Evolutionary conservation across 2,797 vertebrate genomes (phyloP), one percentile per base, ranked within the genome.

Genomic region (Sorex maritimensis): DNA sequence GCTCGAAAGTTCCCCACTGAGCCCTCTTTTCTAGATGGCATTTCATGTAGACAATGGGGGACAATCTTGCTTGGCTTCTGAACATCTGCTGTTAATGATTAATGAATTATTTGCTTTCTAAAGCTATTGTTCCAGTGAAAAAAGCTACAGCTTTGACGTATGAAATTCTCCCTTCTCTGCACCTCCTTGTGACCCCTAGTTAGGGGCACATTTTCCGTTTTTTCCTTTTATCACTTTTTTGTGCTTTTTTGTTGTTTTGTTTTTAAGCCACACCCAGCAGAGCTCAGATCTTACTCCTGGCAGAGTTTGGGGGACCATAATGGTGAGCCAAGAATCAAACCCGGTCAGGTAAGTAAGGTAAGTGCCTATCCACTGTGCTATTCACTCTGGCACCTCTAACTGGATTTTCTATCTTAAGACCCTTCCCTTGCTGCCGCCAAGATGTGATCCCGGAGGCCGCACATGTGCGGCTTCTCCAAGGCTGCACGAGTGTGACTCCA

Each of bases 31-130:
- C 88, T 69, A 65, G 83, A 81, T n/a, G n/a, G 61, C 68, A 55
- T 74, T 94, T 95, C 82, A 68, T 94, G 95, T 83, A 69, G 92
- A 92, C 79, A 90, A 69, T 11, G 80, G 79, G 80, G 79, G 93
- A 44, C 49, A 63, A 12, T 90, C 44, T 85, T 84, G 67, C 24
- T 52, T 52, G 49, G 49, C 69, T 46, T 93, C 41, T 94, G 88
- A 85, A 88, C 78, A 85, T 90, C 83, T 73, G 55, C 78, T 86
- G 38, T 52, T 82, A 85, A 85, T 85, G 78, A 83, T 88, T 93
- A 87, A 30, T 88, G 49, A 52, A 52, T 58, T 1, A 58, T 58
- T 58, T 58, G 15, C 19, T 58, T 19, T 13, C 14, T 58, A 82
- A 81, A 85, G 38, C 81, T 85, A 72, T 92, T 88, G 68, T 85